phyloP scores from a whole-genome alignment of 2,888 invertebrate species.

The Mesodorylaimus sp. region DNA sequence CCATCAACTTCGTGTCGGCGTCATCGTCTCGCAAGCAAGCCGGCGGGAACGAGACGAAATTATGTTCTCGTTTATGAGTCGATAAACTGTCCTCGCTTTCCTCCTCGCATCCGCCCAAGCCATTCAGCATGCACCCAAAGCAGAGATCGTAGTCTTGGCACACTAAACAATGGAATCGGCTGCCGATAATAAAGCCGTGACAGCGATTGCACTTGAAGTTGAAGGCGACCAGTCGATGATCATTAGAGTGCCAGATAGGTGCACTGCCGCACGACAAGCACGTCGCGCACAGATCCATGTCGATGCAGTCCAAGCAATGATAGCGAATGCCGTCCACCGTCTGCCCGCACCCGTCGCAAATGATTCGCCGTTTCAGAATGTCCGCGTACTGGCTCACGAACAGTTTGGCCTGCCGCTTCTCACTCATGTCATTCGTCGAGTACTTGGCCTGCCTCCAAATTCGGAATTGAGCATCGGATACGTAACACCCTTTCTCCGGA shows the following conservation, averaged over 20 bases:
- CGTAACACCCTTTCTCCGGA: no score
- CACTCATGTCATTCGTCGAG: no score
- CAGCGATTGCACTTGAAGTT: neutral
- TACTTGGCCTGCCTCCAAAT: no score
- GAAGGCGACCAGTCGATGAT: neutral
- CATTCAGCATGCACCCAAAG: neutral
- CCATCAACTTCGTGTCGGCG: neutral
- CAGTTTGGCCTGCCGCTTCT: no score
- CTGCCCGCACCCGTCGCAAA: neutral
- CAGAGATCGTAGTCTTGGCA: neutral
- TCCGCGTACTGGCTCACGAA: neutral
- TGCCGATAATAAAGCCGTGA: neutral
- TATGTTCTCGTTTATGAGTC: neutral
- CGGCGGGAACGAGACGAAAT: neutral
- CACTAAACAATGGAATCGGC: neutral
- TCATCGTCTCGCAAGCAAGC: no score
- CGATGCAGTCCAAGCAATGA: neutral
- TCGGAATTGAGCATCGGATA: no score
- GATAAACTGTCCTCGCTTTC: neutral
- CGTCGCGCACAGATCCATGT: neutral
- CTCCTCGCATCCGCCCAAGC: neutral
- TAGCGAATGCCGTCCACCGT: neutral
- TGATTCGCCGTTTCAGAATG: neutral
- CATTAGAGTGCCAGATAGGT: neutral
- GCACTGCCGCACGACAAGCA: neutral